Evolutionary conservation across 1,140 invertebrate species (phyloP).

Genomic region (Cyphomyrmex costatus): DNA sequence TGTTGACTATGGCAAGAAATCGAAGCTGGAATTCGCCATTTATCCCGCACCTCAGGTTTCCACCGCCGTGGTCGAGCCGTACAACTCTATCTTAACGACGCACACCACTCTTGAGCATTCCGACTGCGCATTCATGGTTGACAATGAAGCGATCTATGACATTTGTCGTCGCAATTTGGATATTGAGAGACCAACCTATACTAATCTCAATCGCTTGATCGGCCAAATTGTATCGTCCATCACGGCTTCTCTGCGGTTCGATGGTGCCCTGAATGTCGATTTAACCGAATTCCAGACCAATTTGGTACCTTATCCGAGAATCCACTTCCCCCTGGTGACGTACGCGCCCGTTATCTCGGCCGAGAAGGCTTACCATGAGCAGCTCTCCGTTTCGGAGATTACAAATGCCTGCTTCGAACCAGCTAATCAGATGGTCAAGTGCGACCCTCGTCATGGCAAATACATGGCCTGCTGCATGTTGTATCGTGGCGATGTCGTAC

Average conservation of each 20-base stretch:
- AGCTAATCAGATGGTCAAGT: constrained; percentile 90
- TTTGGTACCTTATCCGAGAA: constrained; percentile 72
- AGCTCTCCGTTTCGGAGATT: constrained; percentile 74
- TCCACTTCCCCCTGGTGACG: constrained; percentile 72
- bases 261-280: constrained; percentile 73
- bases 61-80: constrained; percentile 71
- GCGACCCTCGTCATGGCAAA: constrained; percentile 89
- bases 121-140: constrained; percentile 96
- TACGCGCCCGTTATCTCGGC: constrained; percentile 75
- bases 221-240: constrained; percentile 81
- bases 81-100: constrained; percentile 73
- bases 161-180: constrained; percentile 96
- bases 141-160: constrained; percentile 96
- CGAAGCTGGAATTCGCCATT: constrained; percentile 72
- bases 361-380: constrained; percentile 75
- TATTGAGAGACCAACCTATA: constrained; percentile 94
- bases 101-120: constrained; percentile 92
- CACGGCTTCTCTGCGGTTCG: constrained; percentile 73
- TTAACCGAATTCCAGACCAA: constrained; percentile 74
- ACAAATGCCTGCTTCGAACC: constrained; percentile 89
- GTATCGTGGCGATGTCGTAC: constrained; percentile 73
- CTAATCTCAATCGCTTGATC: constrained; percentile 71
- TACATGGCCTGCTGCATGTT: constrained; percentile 85
- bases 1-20: constrained; percentile 74
- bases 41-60: constrained; percentile 74